A percentile compares a stretch with the other conserved stretches of the same genome.
Evolutionary conservation across 2,888 invertebrate species (phyloP).

Genomic region (Oligia fasciuncula): DNA sequence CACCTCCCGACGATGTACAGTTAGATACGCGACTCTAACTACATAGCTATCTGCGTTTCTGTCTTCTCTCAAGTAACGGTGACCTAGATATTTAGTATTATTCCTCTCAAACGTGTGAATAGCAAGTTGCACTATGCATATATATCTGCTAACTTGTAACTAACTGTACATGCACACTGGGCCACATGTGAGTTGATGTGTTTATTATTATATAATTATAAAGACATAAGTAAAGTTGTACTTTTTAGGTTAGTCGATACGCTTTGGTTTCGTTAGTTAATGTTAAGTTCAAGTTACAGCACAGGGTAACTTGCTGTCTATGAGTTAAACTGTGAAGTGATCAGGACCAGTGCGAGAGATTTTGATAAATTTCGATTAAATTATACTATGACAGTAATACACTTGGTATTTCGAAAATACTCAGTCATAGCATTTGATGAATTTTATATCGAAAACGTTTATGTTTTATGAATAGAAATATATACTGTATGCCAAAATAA

Average conservation of each 20-base stretch:
- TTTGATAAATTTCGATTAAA: constrained; percentile 40
- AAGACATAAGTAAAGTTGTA: constrained; percentile 72
- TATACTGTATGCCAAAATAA: constrained; percentile 32
- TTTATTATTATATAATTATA: constrained; percentile 68
- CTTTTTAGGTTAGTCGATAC: constrained; percentile 74
- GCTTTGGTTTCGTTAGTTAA: constrained; percentile 73
- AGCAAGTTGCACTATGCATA: constrained; percentile 57
- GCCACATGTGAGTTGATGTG: constrained; percentile 73
- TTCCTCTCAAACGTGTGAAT: constrained; percentile 53
- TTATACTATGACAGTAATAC: constrained; percentile 47
- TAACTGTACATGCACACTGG: constrained; percentile 68
- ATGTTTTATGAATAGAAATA: constrained; percentile 34
- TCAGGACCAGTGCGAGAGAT: constrained; percentile 69
- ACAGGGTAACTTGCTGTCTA: constrained; percentile 73
- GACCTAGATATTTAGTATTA: constrained; percentile 58
- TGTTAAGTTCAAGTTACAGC: constrained; percentile 70
- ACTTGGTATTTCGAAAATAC: constrained; percentile 65
- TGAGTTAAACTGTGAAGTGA: constrained; percentile 58
- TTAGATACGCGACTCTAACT: constrained; percentile 44
- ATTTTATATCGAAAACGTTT: constrained; percentile 40
- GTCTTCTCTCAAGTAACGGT: constrained; percentile 49
- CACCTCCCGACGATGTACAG: constrained; percentile 42
- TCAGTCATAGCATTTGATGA: constrained; percentile 62
- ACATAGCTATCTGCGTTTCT: constrained; percentile 45
- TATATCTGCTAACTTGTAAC: constrained; percentile 59